Evolutionary conservation across 2,888 invertebrate genomes (phyloP).

Genomic region (Xestia xanthographa): DNA sequence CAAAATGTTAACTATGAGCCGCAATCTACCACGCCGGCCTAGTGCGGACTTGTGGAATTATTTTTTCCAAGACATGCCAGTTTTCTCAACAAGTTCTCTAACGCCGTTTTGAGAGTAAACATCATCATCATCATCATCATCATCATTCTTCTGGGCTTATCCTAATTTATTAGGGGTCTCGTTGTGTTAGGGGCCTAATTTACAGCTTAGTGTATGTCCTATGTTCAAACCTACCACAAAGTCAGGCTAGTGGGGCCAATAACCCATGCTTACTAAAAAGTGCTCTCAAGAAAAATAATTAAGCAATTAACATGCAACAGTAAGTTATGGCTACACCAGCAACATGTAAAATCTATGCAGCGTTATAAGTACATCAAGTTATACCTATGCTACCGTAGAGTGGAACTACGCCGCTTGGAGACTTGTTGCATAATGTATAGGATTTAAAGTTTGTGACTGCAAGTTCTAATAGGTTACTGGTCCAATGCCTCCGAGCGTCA

Average conservation of each 20-base stretch:
- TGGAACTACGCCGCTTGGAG: constrained; percentile 7
- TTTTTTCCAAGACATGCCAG: too few relatives aligned
- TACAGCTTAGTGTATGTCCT: not conserved
- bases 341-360: not conserved
- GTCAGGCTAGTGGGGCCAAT: not conserved
- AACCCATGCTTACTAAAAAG: not conserved
- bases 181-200: too few relatives aligned
- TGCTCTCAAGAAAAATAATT: not conserved
- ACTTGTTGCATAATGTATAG: constrained; percentile 59
- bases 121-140: too few relatives aligned
- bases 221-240: not conserved
- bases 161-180: too few relatives aligned
- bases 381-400: not conserved
- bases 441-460: constrained; percentile 57
- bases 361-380: constrained; percentile 16
- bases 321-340: not conserved
- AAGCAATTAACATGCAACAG: not conserved
- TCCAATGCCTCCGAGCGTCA: constrained; percentile 29
- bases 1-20: too few relatives aligned
- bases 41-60: too few relatives aligned
- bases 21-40: too few relatives aligned
- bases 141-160: too few relatives aligned
- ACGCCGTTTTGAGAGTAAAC: too few relatives aligned
- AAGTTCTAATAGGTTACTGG: constrained; percentile 49
- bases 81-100: too few relatives aligned